Evolutionary conservation across 1,140 invertebrate species (phyloP).

Genomic region (Drosophila elegans): DNA sequence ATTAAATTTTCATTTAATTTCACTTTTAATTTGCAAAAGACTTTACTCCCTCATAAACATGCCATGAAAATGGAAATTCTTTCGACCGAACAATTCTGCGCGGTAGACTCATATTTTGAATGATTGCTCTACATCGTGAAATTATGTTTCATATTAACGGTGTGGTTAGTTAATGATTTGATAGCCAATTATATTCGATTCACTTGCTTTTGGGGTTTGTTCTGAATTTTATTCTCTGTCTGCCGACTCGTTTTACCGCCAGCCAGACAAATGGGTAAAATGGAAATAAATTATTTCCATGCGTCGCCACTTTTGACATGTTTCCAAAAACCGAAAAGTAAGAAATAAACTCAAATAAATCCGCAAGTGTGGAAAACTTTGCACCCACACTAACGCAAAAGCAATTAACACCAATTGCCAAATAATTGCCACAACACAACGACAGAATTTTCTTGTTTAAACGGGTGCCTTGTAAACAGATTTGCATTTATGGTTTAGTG

Average conservation of each 20-base stretch:
- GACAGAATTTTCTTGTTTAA: constrained; percentile 14
- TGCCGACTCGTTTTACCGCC: background rate
- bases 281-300: constrained; percentile 27
- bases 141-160: constrained; percentile 6
- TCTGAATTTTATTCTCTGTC: background rate
- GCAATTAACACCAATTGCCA: constrained; percentile 52
- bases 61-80: constrained; percentile 18
- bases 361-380: constrained; percentile 32
- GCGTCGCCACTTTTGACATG: constrained; percentile 40
- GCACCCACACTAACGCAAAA: constrained; percentile 31
- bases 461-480: constrained; percentile 29
- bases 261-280: background rate
- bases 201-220: constrained; percentile 13
- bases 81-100: constrained; percentile 15
- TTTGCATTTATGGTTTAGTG: background rate
- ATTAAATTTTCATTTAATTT: constrained; percentile 40
- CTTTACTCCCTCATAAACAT: constrained; percentile 24
- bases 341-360: constrained; percentile 24
- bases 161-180: constrained; percentile 40
- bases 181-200: constrained; percentile 22
- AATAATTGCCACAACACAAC: constrained; percentile 27
- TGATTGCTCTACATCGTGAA: constrained; percentile 3
- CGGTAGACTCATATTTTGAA: constrained; percentile 8
- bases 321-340: constrained; percentile 36
- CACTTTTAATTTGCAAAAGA: constrained; percentile 34